phyloP scores from a whole-genome alignment of 1,140 invertebrate genomes.

The Drosophila serrata region DNA sequence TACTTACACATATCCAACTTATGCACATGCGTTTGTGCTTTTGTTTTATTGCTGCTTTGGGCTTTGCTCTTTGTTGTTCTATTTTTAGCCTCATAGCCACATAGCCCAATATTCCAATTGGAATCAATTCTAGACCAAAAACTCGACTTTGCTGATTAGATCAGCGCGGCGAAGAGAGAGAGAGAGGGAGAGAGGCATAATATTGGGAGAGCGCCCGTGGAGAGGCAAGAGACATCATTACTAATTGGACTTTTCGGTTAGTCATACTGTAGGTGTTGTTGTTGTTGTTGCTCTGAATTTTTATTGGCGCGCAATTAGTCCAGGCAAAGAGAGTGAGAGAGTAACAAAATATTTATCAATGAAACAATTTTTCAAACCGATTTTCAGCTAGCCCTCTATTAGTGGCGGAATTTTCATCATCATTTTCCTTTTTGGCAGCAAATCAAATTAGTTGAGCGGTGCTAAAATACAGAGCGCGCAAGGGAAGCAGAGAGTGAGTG shows the following conservation, averaged over 20 bases:
- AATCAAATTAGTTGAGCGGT: constrained; percentile 65
- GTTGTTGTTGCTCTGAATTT: constrained; percentile 20
- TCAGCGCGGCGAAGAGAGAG: constrained; percentile 11
- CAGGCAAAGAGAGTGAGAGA: constrained; percentile 30
- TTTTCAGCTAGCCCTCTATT: constrained; percentile 10
- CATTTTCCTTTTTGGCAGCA: constrained; percentile 53
- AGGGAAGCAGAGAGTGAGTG: neutral
- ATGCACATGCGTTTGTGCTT: constrained; percentile 53
- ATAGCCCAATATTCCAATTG: constrained; percentile 57
- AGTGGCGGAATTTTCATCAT: constrained; percentile 42
- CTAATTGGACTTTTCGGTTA: constrained; percentile 66
- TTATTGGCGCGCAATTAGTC: constrained; percentile 69
- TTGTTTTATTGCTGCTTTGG: constrained; percentile 47
- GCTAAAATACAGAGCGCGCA: constrained; percentile 40
- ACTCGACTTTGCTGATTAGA: constrained; percentile 55
- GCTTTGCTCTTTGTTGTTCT: constrained; percentile 65
- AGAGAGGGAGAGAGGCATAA: neutral
- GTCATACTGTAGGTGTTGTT: constrained; percentile 50
- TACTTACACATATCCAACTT: constrained; percentile 8
- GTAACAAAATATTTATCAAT: constrained; percentile 64
- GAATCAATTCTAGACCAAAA: constrained; percentile 56
- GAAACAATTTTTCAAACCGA: constrained; percentile 50
- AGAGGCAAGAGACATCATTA: constrained; percentile 18
- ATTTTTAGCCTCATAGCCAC: constrained; percentile 58
- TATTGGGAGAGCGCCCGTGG: constrained; percentile 7